Percentiles rank a stretch among this genome's conserved stretches.
Evolutionary conservation across 2,797 vertebrate species (phyloP).

Genomic region (Mormyrus hasselquistii): DNA sequence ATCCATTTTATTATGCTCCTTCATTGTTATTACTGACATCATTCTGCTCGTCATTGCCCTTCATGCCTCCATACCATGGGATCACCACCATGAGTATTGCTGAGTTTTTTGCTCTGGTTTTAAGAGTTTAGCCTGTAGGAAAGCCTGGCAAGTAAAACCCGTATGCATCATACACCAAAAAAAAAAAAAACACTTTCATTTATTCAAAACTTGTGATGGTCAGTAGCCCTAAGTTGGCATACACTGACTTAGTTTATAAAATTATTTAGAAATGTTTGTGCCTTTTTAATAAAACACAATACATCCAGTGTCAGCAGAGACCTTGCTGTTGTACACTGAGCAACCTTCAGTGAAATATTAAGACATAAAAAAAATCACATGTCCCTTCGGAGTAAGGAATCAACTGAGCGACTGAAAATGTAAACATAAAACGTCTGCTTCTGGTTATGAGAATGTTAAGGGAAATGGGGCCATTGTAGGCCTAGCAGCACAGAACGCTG

Average conservation of each 20-base stretch:
- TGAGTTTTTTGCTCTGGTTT: background rate
- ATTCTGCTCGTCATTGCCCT: background rate
- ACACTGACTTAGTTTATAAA: background rate
- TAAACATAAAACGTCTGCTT: background rate
- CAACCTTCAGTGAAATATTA: background rate
- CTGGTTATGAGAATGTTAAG: background rate
- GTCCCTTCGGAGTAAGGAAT: background rate
- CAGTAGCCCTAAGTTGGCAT: background rate
- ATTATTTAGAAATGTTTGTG: background rate
- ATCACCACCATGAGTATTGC: background rate
- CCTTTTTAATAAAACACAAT: background rate
- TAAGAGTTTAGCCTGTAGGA: background rate
- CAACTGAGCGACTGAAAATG: background rate
- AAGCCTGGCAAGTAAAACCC: background rate
- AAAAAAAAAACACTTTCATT: background rate
- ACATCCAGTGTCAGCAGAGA: background rate
- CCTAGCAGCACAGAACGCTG: background rate
- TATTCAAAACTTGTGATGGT: background rate
- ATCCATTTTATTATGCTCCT: background rate
- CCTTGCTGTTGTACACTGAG: background rate
- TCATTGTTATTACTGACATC: background rate
- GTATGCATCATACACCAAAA: background rate
- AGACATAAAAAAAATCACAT: background rate
- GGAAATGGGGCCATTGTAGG: background rate
- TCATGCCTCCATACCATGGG: background rate